Evolutionary conservation across 2,888 invertebrate genomes (phyloP).

Genomic region (Dione juno): DNA sequence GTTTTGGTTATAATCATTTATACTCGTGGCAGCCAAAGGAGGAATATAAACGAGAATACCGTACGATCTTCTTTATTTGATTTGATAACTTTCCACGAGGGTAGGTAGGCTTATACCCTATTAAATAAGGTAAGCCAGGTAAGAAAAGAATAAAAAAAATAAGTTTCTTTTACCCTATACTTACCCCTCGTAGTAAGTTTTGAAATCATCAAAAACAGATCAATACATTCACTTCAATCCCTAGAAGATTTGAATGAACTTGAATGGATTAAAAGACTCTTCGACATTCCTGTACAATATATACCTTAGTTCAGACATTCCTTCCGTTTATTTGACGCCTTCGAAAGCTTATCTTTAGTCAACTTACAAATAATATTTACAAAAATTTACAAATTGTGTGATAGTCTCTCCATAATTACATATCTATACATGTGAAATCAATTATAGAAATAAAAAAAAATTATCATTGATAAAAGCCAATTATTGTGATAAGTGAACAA

Average conservation of each 20-base stretch:
- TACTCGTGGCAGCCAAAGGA: neutral
- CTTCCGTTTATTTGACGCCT: slow-evolving; percentile 12
- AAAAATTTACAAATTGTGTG: slow-evolving; percentile 13
- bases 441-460: neutral
- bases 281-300: neutral
- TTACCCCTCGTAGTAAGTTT: slow-evolving; percentile 16
- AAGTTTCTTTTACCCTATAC: slow-evolving; percentile 3
- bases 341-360: slow-evolving; percentile 1
- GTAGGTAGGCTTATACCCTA: neutral
- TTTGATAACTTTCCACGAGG: slow-evolving; percentile 17
- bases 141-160: slow-evolving; percentile 14
- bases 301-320: neutral
- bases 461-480: neutral
- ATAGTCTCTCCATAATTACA: slow-evolving; percentile 7
- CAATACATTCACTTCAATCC: neutral
- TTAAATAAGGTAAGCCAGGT: neutral
- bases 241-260: slow-evolving; percentile 8
- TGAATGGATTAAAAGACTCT: slow-evolving; percentile 3
- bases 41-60: neutral
- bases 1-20: neutral
- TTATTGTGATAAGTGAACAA: neutral
- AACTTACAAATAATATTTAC: neutral
- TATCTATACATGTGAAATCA: neutral
- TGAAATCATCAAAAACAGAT: slow-evolving; percentile 18
- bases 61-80: neutral